Base-by-base conservation (phyloP, 1,140 invertebrate species). In the Zaprionus nigranus region DNA sequence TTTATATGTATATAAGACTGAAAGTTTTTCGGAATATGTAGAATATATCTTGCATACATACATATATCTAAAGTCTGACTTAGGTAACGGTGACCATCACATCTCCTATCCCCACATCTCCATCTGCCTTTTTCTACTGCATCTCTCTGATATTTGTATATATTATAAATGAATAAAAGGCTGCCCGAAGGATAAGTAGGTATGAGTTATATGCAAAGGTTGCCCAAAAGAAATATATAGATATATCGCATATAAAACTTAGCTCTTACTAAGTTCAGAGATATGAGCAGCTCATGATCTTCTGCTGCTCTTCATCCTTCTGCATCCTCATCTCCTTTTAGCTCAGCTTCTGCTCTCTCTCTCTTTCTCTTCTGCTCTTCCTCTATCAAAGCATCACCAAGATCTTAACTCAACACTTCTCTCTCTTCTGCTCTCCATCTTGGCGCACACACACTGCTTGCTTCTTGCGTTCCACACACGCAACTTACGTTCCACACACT, bases 401-500 rank as follows among this genome's bases (percentile, higher is more conserved):
- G 26, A 63, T 17, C 61, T 13, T 43, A 34, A 7, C 7, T 28
- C 26, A 28, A 56, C 62, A 56, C 51, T 36, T 30, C 17, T 4
- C 36, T 34, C 22, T 20, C 43, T 51, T 53, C 46, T 34, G 30
- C 58, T 69, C 38, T 54, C 3, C 20, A 17, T 26, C 26, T 26
- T 4, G 6, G 43, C 24, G 43, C 24, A 17, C 49, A 43, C 72
- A 63, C 40, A 30, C 40, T n/a, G 63, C 38, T 30, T 58, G 26
- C 11, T 17, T 58, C 53, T 56, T 57, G n/a, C 9, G 36, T 56
- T 20, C 36, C 63, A 65, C 56, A 38, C 36, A 38, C 12, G 7
- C 36, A 26, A 59, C 20, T 71, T 71, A 20, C 2, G 36, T 63
- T 71, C 73, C 73, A 75, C 67, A 34, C 30, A 30, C 53, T 34